phyloP scores from a whole-genome alignment of 2,888 invertebrate genomes.

The Deladenus siricidicola region DNA sequence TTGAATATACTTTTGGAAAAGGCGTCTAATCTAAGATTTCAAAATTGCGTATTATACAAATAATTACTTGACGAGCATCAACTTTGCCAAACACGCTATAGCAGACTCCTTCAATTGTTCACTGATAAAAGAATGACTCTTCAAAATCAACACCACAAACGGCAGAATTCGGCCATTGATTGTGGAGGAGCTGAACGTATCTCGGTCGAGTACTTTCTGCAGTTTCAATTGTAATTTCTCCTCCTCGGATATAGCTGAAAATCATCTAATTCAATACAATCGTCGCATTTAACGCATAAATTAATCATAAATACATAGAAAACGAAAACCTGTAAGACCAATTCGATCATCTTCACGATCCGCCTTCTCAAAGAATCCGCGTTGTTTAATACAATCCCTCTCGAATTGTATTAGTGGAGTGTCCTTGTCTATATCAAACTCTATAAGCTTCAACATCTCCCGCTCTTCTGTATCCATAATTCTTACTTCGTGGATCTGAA shows the following conservation, averaged over 20 bases:
- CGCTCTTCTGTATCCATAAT: not conserved
- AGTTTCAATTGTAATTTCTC: constrained; percentile 16
- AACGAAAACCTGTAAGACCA: constrained; percentile 10
- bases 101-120: constrained; percentile 6
- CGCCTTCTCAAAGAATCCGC: constrained; percentile 13
- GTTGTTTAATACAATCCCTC: constrained; percentile 2
- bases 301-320: no score
- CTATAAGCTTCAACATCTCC: not conserved
- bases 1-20: no score
- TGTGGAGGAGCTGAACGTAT: constrained; percentile 7
- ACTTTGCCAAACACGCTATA: constrained; percentile 8
- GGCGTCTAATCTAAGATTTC: no score
- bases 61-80: constrained; percentile 16
- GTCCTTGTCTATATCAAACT: constrained; percentile 1
- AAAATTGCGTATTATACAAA: no score
- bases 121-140: not conserved
- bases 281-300: not conserved
- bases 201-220: constrained; percentile 15
- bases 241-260: constrained; percentile 18
- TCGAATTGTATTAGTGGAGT: constrained; percentile 5
- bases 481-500: constrained; percentile 9
- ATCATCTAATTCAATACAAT: not conserved
- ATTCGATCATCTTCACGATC: constrained; percentile 18
- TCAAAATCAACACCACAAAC: constrained; percentile 3
- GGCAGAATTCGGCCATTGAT: not conserved